Evolutionary conservation across 2,888 invertebrate species (phyloP), one percentile per base, ranked within the genome.

Genomic region (Synergus japonicus): DNA sequence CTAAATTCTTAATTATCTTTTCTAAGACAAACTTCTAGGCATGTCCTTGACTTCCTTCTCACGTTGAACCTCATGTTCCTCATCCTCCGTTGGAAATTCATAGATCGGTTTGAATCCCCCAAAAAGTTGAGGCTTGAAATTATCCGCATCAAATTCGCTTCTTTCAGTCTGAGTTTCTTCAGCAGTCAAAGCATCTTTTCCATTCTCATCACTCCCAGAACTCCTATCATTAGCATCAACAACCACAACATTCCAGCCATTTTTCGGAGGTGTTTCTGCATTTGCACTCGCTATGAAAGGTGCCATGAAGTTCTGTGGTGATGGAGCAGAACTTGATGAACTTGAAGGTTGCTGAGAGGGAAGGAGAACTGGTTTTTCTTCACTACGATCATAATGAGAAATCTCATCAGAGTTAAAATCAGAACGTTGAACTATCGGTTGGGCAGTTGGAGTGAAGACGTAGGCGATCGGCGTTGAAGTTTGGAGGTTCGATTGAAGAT

Each of bases 21-120:
- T 78, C 63, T 63, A 80, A 12, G 78, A 77, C 76, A 84, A 81
- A 54, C 41, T 82, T 15, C 83, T 81, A 12, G 83, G 83, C 67
- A 82, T 82, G 44, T 83, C 81, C 10, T 79, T 78, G 5, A 77
- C 67, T 54, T 66, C 54, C 10, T 76, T 58, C 15, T 82, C 79
- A 37, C 15, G 69, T 69, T 22, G 22, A 46, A 46, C 46, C 4
- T 79, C 78, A 12, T 73, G 79, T 22, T 43, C 87, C 1, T 84
- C 86, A 7, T 87, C 83, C 22, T 90, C 88, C 4, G 84, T 78
- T 0, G 91, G 90, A 64, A 92, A 91, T 77, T 92, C 91, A 88
- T 96, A 96, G 77, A 96, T 95, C 0, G 96, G 96, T 86, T 95
- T 94, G 85, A 96, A 96, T 0, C 96, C 96, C 4, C 95, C 95